Evolutionary conservation across 2,797 vertebrate species (phyloP).

Genomic region (Denticeps clupeoides): DNA sequence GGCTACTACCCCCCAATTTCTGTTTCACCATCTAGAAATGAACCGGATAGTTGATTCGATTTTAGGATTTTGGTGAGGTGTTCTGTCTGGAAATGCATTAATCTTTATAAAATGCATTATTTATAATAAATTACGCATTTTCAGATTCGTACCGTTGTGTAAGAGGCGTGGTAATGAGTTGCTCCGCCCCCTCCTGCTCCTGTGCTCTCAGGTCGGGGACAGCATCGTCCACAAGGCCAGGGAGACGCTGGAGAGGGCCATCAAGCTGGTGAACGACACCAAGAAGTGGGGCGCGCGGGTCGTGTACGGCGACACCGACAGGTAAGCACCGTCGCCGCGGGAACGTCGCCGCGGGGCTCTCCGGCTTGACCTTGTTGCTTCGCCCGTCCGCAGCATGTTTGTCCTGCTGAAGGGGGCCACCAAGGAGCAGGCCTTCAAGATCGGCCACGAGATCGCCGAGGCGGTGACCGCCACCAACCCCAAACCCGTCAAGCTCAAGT

Average conservation of each 20-base stretch:
- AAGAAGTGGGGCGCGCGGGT: conserved; percentile 93
- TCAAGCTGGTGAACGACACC: conserved; percentile 91
- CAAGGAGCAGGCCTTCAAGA: conserved; percentile 96
- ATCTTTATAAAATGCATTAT: no score
- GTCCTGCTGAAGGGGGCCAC: conserved; percentile 92
- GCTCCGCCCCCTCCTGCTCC: background rate
- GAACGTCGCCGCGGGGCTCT: background rate
- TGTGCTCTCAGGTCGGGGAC: conserved; percentile 71
- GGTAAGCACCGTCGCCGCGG: conserved; percentile 43
- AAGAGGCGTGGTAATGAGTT: no score
- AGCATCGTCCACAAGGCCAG: conserved; percentile 96
- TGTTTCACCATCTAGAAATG: no score
- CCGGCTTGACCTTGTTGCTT: conserved; percentile 7
- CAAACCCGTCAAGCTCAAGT: conserved; percentile 90
- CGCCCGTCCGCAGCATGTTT: conserved; percentile 72
- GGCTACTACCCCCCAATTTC: no score
- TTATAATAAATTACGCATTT: no score
- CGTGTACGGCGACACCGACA: conserved; percentile 95
- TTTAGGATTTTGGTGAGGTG: no score
- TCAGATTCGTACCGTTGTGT: no score
- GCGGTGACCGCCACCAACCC: conserved; percentile 94
- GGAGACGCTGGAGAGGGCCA: conserved; percentile 92
- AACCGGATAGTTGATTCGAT: no score
- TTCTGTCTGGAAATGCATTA: no score
- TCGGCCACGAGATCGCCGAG: conserved; percentile 92